A percentile compares a stretch with the other conserved stretches of the same genome.
Evolutionary conservation across 2,113 vertebrate species (phyloP).

Genomic region (Lagopus muta): DNA sequence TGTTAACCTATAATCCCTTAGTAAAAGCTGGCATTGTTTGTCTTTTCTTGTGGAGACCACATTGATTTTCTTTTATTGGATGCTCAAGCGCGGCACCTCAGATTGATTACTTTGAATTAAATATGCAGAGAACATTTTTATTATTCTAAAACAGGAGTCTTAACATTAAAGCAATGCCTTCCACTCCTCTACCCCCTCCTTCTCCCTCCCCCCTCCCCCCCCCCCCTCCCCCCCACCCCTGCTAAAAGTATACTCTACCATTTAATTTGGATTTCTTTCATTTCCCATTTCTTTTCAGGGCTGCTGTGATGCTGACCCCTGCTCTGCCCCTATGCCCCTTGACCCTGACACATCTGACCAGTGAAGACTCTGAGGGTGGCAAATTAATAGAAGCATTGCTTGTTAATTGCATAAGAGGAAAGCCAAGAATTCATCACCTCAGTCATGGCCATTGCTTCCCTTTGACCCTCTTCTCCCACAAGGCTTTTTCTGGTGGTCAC

Average conservation of each 20-base stretch:
- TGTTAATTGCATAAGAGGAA: constrained; percentile 99
- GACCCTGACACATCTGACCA: constrained; percentile 98
- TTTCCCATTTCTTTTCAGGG: constrained; percentile 80
- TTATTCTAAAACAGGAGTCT: constrained; percentile 81
- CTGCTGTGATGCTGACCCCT: constrained; percentile 91
- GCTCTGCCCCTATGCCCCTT: constrained; percentile 93
- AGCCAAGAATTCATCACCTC: constrained; percentile 99
- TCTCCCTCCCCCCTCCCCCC: neutral
- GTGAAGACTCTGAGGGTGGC: constrained; percentile 93
- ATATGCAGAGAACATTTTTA: constrained; percentile 87
- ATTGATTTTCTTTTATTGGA: constrained; percentile 97
- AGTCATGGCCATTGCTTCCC: constrained; percentile 99
- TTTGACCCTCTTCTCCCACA: constrained; percentile 97
- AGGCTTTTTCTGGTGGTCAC: constrained; percentile 92
- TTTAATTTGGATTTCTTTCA: constrained; percentile 81
- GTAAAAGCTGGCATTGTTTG: constrained; percentile 90
- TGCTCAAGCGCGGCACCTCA: constrained; percentile 86
- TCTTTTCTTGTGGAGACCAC: constrained; percentile 84
- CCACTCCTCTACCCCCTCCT: neutral
- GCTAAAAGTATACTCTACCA: constrained; percentile 61
- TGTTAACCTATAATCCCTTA: constrained; percentile 95
- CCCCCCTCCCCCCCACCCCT: neutral
- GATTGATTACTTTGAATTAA: constrained; percentile 97
- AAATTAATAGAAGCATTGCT: constrained; percentile 98
- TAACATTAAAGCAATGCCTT: constrained; percentile 76